phyloP scores from a whole-genome alignment of 2,113 vertebrate species.

The human (Homo sapiens) region GRCh38 chr4:46817001-46817500 shows the following conservation, averaged over 20 bases:
- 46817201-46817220: slow-evolving; percentile 17
- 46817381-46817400: background rate
- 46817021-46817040: background rate
- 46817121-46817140: background rate
- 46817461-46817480: background rate
- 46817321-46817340: background rate
- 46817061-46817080: background rate
- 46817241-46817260: background rate
- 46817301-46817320: background rate
- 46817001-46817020: background rate
- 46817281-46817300: background rate
- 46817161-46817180: background rate
- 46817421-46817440: background rate
- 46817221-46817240: background rate
- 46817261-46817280: background rate
- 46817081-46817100: background rate
- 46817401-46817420: background rate
- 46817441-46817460: background rate
- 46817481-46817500: background rate
- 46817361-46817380: background rate
- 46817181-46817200: background rate
- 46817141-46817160: background rate
- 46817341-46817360: background rate
- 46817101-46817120: background rate
- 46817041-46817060: background rate